Evolutionary conservation across 2,113 vertebrate genomes (phyloP), one percentile per base, ranked within the genome.

Genomic region (Malurus cyaneus): DNA sequence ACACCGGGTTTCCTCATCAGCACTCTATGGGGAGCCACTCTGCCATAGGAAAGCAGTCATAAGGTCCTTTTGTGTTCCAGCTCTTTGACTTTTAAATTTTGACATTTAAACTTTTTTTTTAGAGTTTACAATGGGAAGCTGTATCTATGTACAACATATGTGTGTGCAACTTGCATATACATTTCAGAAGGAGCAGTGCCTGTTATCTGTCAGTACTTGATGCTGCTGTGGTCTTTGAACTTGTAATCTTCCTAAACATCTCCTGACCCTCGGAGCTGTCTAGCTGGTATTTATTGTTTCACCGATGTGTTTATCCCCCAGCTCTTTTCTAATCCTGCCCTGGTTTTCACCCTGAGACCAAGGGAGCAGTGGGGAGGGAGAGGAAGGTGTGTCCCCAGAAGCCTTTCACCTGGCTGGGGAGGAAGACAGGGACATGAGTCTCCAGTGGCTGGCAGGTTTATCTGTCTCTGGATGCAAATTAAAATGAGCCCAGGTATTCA

Each of bases 221-320:
- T 91, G 80, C 25, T 7, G 11, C 79, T 72, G 54, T 77, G 84
- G 54, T 94, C 84, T 94, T 91, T 92, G 96, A 94, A 85, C 81
- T 81, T 82, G 59, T 81, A 89, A 94, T 95, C 92, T 94, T 66
- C 53, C 66, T 89, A 61, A 95, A 92, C 92, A 94, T 97, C 93
- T 96, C 71, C 71, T 94, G 94, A 95, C 94, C 87, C 78, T 85
- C 8, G 0, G 32, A 82, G 87, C 85, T 93, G 87, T 89, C 87
- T 89, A 69, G 46, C 66, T 94, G 87, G 84, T 94, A 91, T 97
- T 95, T 97, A 92, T 94, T 94, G 81, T 95, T 94, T 92, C 85
- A 97, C 66, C 1, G 3, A 80, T 80, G 46, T 87, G 81, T 88
- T 96, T 96, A 89, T 88, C 56, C 89, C 41, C 31, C 41, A 80